Conservation (phyloP, 2,113 vertebrate species). For the Hydrolagus affinis region DNA sequence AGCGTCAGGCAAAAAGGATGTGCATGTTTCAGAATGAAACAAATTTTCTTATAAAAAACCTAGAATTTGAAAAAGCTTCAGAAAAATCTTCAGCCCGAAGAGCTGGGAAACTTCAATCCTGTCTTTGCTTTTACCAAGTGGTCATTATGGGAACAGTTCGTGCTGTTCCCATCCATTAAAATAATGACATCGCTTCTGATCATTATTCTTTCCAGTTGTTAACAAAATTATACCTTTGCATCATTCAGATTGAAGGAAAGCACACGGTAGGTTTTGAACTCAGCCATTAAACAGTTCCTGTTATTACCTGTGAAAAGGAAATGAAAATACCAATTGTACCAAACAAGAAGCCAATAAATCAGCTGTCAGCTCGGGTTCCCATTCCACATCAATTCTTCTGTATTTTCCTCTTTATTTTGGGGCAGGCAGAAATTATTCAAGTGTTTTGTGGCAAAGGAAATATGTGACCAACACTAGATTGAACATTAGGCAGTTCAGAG, state of each 20-base stretch:
- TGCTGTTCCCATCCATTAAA: no score
- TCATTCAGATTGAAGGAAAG: slow-evolving; percentile 29
- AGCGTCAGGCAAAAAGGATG: neutral
- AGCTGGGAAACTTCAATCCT: neutral
- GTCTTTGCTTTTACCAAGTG: neutral
- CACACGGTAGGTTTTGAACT: slow-evolving; percentile 21
- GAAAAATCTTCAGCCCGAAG: neutral
- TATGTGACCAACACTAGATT: neutral
- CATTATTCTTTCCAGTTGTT: slow-evolving; percentile 19
- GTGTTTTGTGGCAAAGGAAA: slow-evolving; percentile 1
- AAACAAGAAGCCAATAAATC: slow-evolving; percentile 32
- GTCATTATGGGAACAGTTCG: slow-evolving; percentile 1
- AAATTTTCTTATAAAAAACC: neutral
- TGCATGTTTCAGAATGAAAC: neutral
- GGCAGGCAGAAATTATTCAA: neutral
- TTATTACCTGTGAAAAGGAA: slow-evolving; percentile 38
- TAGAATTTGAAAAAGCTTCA: neutral
- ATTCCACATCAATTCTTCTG: slow-evolving; percentile 22
- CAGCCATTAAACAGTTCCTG: slow-evolving; percentile 41
- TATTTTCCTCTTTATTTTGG: slow-evolving; percentile 18
- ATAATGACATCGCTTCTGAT: neutral
- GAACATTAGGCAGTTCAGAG: neutral
- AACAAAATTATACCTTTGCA: slow-evolving; percentile 38
- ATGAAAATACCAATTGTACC: slow-evolving; percentile 32
- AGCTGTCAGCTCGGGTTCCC: slow-evolving; percentile 1